Conservation (phyloP, 2,113 vertebrate genomes). For the Scalopus aquaticus region DNA sequence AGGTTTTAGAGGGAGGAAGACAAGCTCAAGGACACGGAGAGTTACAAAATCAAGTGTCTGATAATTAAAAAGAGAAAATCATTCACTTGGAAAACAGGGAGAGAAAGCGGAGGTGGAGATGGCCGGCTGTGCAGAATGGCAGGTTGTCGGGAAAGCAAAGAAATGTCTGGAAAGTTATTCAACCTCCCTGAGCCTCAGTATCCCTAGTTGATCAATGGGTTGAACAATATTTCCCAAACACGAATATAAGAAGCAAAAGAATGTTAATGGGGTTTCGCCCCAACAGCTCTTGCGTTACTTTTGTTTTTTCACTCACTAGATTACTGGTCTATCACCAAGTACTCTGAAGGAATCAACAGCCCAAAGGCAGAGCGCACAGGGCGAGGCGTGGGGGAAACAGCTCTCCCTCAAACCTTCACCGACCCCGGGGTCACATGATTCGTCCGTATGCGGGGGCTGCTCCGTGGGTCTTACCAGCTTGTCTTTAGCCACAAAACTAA, state of each 20-base stretch:
- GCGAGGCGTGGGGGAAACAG: no score
- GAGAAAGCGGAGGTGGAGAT: background rate
- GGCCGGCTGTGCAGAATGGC: background rate
- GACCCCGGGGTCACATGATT: background rate
- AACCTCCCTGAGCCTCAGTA: background rate
- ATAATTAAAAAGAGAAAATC: background rate
- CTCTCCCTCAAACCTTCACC: no score
- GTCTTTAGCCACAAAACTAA: constrained; percentile 41
- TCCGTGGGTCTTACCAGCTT: background rate
- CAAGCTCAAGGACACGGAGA: background rate
- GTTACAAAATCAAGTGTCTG: background rate
- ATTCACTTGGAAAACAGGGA: background rate
- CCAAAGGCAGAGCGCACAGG: no score
- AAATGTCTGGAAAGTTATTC: background rate
- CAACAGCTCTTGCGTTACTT: background rate
- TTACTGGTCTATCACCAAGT: no score
- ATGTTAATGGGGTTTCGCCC: background rate
- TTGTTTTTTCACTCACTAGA: no score
- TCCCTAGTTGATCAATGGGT: background rate
- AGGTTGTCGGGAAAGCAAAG: background rate
- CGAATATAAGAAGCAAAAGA: background rate
- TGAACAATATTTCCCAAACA: constrained; percentile 4
- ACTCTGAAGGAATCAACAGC: no score
- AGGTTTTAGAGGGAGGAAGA: background rate
- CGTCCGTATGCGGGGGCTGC: background rate